A percentile compares a stretch with the other conserved stretches of the same genome.
Conservation (phyloP, 2,888 invertebrate species). For the Lycia hirtaria region DNA sequence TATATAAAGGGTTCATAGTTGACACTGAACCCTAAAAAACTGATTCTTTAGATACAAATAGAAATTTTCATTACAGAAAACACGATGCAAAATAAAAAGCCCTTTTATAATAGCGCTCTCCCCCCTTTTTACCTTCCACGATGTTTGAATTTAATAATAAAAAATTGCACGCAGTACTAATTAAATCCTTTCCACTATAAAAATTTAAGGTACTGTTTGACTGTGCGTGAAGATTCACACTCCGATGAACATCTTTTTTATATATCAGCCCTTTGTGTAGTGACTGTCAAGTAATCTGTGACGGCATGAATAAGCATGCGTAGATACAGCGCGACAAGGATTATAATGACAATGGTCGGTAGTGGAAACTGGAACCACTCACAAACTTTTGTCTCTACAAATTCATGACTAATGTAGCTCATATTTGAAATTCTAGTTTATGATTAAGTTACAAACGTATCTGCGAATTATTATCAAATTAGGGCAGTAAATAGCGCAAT, state of each 20-base stretch:
- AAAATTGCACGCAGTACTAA: slow-evolving; percentile 43
- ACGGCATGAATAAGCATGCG: slow-evolving; percentile 52
- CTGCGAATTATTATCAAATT: too few relatives aligned
- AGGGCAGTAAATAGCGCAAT: too few relatives aligned
- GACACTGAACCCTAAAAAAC: too few relatives aligned
- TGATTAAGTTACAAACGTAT: too few relatives aligned
- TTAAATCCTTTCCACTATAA: slow-evolving; percentile 51
- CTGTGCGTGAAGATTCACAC: slow-evolving; percentile 56
- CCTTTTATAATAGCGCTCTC: slow-evolving; percentile 2
- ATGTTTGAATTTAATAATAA: slow-evolving; percentile 19
- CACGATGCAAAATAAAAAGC: neutral
- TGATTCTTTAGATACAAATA: too few relatives aligned
- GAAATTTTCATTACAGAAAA: neutral
- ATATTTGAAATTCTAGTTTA: neutral
- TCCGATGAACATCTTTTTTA: slow-evolving; percentile 31
- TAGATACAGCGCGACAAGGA: neutral
- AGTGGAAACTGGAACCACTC: neutral
- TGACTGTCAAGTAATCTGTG: slow-evolving; percentile 30
- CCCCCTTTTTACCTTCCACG: slow-evolving; percentile 11
- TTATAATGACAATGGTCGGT: neutral
- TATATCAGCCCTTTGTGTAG: slow-evolving; percentile 15
- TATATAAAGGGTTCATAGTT: too few relatives aligned
- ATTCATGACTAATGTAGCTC: neutral
- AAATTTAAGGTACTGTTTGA: slow-evolving; percentile 38
- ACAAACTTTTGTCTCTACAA: neutral